A percentile compares a stretch with the other conserved stretches of the same genome.
phyloP scores from a whole-genome alignment of 2,888 invertebrate species.

The Cantharis flavilabris region DNA sequence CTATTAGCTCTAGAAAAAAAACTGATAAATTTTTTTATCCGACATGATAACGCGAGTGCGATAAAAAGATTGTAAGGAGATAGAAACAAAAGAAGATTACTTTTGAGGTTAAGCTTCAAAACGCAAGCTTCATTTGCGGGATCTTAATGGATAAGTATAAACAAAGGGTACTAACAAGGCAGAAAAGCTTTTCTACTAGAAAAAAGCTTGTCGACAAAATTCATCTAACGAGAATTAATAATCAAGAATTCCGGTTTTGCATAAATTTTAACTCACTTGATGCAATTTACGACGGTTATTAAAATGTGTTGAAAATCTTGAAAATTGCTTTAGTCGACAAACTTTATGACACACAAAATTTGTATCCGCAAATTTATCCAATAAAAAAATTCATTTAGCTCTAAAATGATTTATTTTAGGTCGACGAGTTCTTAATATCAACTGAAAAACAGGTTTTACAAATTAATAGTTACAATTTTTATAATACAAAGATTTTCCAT shows the following conservation, averaged over 20 bases:
- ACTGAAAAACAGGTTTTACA: too few relatives aligned
- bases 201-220: slow-evolving; percentile 15
- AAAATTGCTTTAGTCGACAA: not conserved
- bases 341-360: not conserved
- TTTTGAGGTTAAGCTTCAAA: slow-evolving; percentile 17
- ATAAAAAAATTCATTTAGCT: not conserved
- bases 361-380: not conserved
- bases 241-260: not conserved
- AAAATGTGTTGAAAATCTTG: not conserved
- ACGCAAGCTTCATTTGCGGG: slow-evolving; percentile 17
- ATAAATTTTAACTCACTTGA: not conserved
- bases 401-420: not conserved
- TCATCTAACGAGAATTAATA: slow-evolving; percentile 16
- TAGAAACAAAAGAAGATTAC: slow-evolving; percentile 4
- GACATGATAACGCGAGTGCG: not conserved
- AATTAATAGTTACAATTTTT: too few relatives aligned
- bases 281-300: not conserved
- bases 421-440: not conserved
- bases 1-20: not conserved
- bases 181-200: slow-evolving; percentile 1
- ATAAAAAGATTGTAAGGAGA: not conserved
- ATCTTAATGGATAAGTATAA: slow-evolving; percentile 22
- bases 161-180: slow-evolving; percentile 19
- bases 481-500: too few relatives aligned
- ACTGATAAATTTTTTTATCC: not conserved